These are phyloP conservation scores for Cydia pomonella DNA, from an alignment of 1,140 invertebrate genomes.

Conservation along the genomic window DNA sequence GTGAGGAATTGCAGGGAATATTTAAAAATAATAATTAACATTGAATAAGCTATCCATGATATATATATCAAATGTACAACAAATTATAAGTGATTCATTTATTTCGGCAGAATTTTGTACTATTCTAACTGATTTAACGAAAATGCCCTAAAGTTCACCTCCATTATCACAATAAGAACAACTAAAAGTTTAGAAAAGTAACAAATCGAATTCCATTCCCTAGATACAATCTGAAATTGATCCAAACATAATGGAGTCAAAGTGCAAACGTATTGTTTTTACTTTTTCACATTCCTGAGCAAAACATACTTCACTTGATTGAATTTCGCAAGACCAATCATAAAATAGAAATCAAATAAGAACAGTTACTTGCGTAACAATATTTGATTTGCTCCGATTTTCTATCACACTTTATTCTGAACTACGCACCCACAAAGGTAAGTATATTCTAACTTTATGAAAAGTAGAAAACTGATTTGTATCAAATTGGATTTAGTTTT, in stretches of 20 bases:
- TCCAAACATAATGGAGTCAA: not conserved
- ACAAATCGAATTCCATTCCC: not conserved
- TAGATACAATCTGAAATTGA: not conserved
- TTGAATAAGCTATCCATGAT: too few species aligned
- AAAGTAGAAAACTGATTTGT: constrained; percentile 16
- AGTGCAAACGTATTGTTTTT: not conserved
- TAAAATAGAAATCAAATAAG: constrained; percentile 68
- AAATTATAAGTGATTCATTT: too few species aligned
- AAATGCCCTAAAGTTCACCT: not conserved
- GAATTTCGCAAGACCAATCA: constrained; percentile 48
- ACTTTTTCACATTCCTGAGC: not conserved
- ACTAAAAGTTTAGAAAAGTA: not conserved
- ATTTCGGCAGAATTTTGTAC: too few species aligned
- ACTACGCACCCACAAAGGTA: constrained; percentile 1
- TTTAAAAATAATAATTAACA: too few species aligned
- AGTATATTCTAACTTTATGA: not conserved
- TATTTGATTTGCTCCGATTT: constrained; percentile 63
- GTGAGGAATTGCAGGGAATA: too few species aligned
- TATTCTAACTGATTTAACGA: too few species aligned
- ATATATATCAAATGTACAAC: too few species aligned
- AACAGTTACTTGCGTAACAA: constrained; percentile 58
- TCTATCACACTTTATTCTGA: constrained; percentile 47
- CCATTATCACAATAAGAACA: not conserved
- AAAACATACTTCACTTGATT: constrained; percentile 20
- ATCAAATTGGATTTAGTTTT: constrained; percentile 13